Conservation (phyloP, 2,113 vertebrate species). For the Rhagologus leucostigma region DNA sequence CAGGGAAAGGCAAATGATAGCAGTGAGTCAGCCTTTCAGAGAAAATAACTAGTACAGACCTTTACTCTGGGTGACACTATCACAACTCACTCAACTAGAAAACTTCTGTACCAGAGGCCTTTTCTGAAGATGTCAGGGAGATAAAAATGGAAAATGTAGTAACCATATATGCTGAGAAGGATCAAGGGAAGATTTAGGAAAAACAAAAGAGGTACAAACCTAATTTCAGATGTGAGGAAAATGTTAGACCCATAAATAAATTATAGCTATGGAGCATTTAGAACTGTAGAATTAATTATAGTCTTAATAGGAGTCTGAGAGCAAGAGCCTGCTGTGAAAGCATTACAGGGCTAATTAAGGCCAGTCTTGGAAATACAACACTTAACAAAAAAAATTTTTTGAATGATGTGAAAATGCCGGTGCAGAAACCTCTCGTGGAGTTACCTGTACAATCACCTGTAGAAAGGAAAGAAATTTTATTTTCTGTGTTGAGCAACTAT, state of each 20-base stretch:
- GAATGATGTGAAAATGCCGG: background rate
- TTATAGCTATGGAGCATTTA: conserved; percentile 29
- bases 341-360: conserved; percentile 23
- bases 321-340: conserved; percentile 2
- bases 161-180: background rate
- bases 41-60: background rate
- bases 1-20: background rate
- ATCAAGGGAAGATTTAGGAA: conserved; percentile 2
- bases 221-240: conserved; percentile 30
- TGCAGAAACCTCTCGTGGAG: background rate
- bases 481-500: background rate
- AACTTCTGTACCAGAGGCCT: background rate
- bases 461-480: background rate
- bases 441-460: background rate
- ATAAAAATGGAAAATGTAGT: background rate
- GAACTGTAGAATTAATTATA: conserved; percentile 56
- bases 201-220: conserved; percentile 24
- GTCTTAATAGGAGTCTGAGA: conserved; percentile 25
- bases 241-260: conserved; percentile 50
- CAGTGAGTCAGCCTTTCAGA: conserved; percentile 13
- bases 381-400: background rate
- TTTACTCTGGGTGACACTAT: conserved; percentile 27
- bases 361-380: background rate
- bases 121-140: background rate
- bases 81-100: background rate